Conservation (phyloP, 2,888 invertebrate genomes). For the Andrena praecox region DNA sequence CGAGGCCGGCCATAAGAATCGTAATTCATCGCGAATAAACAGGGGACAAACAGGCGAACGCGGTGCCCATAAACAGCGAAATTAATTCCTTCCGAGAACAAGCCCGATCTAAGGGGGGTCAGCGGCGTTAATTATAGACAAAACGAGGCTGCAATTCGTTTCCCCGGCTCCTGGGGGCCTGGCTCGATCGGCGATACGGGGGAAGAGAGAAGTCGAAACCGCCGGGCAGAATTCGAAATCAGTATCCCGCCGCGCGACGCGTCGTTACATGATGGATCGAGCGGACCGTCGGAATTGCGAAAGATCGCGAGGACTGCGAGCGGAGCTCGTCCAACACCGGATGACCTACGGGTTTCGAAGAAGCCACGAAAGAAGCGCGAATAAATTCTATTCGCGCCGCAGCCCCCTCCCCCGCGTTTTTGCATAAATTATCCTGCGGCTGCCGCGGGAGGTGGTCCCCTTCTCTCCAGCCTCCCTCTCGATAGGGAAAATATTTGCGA, state of each 20-base stretch:
- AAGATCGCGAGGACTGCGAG: conserved; percentile 23
- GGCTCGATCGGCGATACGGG: neutral
- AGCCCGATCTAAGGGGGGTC: conserved; percentile 34
- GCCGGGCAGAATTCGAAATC: conserved; percentile 51
- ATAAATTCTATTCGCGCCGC: conserved; percentile 58
- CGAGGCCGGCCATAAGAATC: conserved; percentile 15
- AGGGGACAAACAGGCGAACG: conserved; percentile 23
- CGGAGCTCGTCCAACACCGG: neutral
- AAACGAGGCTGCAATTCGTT: conserved; percentile 40
- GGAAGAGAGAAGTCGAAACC: conserved; percentile 8
- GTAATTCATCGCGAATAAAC: conserved; percentile 56
- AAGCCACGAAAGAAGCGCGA: conserved; percentile 37
- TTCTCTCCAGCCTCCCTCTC: conserved; percentile 8
- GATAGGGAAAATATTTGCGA: conserved; percentile 63
- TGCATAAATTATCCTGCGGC: conserved; percentile 65
- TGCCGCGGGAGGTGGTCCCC: conserved; percentile 58
- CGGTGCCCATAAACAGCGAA: conserved; percentile 52
- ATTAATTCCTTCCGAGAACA: conserved; percentile 54
- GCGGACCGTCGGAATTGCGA: conserved; percentile 11
- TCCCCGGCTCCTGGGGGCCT: neutral
- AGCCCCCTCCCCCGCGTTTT: conserved; percentile 27
- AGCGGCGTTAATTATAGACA: conserved; percentile 55
- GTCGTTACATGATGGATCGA: conserved; percentile 63
- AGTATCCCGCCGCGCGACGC: conserved; percentile 56
- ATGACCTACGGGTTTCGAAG: conserved; percentile 45